Evolutionary conservation across 1,140 invertebrate species (phyloP).

Genomic region (Drosophila bipectinata): DNA sequence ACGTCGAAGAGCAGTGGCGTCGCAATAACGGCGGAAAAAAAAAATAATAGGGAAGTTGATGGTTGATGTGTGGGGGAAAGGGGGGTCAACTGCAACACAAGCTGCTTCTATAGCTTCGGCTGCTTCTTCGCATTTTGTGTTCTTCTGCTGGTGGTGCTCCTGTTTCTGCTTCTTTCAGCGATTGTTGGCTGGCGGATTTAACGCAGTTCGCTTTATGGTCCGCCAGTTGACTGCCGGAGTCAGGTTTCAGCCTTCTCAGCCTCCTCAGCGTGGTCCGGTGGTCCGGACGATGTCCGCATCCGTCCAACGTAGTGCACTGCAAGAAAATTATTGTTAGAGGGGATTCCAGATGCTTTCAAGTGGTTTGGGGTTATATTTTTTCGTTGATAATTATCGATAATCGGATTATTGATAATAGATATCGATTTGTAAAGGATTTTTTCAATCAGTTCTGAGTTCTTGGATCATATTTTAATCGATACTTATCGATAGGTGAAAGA

Average conservation of each 20-base stretch:
- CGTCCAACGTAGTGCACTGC: not conserved
- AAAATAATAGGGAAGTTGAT: not conserved
- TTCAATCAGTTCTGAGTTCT: too few relatives aligned
- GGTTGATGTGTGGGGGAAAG: not conserved
- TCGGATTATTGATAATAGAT: too few relatives aligned
- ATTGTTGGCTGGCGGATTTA: slow-evolving; percentile 61
- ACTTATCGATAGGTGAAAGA: too few relatives aligned
- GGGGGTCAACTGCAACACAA: slow-evolving; percentile 51
- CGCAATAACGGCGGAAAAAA: not conserved
- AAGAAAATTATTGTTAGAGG: not conserved
- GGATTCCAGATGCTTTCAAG: too few relatives aligned
- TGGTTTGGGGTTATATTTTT: too few relatives aligned
- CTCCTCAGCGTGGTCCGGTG: slow-evolving; percentile 1
- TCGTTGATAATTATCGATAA: too few relatives aligned
- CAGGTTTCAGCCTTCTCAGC: slow-evolving; percentile 17
- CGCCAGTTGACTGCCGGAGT: slow-evolving; percentile 46
- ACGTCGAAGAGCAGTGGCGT: too few relatives aligned
- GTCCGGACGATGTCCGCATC: not conserved
- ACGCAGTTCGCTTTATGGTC: slow-evolving; percentile 69
- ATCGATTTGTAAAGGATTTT: too few relatives aligned
- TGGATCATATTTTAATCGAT: too few relatives aligned
- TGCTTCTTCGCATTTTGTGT: not conserved
- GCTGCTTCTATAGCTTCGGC: slow-evolving; percentile 21
- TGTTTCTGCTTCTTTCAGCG: slow-evolving; percentile 12
- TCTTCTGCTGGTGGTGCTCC: too few relatives aligned